These are phyloP conservation scores for Anthonomus grandis DNA, from an alignment of 1,140 invertebrate genomes.

Conservation along the genomic window DNA sequence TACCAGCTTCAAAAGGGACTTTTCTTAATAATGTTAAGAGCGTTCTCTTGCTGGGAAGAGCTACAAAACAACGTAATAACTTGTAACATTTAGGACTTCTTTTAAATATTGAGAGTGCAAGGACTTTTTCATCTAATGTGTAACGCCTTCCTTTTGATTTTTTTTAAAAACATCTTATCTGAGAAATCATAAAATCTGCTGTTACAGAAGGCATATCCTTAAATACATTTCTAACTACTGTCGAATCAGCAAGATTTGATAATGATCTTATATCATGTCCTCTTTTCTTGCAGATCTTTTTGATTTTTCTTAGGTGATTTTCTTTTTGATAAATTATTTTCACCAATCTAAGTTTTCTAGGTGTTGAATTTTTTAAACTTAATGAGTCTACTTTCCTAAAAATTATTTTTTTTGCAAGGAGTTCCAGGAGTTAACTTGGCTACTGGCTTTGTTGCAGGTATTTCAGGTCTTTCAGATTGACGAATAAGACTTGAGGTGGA, in stretches of 20 bases:
- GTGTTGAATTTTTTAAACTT: too few species aligned
- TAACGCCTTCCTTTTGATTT: slow-evolving; percentile 3
- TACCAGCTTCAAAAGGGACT: neutral
- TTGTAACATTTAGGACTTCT: slow-evolving; percentile 4
- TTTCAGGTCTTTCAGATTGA: too few species aligned
- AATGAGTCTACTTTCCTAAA: too few species aligned
- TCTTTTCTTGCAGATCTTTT: too few species aligned
- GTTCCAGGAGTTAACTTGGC: too few species aligned
- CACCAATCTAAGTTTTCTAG: too few species aligned
- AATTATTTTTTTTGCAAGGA: too few species aligned
- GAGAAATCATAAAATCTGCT: slow-evolving; percentile 8
- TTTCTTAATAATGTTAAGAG: neutral
- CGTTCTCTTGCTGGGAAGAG: neutral
- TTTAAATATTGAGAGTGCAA: neutral
- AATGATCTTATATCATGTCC: too few species aligned
- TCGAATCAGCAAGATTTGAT: slow-evolving; percentile 3
- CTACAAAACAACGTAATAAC: neutral
- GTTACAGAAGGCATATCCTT: slow-evolving; percentile 4
- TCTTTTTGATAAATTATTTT: too few species aligned
- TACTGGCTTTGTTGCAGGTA: too few species aligned
- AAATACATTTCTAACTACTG: neutral
- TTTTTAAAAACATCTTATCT: slow-evolving; percentile 6
- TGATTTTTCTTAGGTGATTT: too few species aligned
- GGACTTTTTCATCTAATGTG: slow-evolving; percentile 8
- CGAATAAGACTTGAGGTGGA: too few species aligned